Percentiles rank a stretch among this genome's conserved stretches.
phyloP scores from a whole-genome alignment of 2,797 vertebrate genomes.

The Melanotaenia parkinsoni region DNA sequence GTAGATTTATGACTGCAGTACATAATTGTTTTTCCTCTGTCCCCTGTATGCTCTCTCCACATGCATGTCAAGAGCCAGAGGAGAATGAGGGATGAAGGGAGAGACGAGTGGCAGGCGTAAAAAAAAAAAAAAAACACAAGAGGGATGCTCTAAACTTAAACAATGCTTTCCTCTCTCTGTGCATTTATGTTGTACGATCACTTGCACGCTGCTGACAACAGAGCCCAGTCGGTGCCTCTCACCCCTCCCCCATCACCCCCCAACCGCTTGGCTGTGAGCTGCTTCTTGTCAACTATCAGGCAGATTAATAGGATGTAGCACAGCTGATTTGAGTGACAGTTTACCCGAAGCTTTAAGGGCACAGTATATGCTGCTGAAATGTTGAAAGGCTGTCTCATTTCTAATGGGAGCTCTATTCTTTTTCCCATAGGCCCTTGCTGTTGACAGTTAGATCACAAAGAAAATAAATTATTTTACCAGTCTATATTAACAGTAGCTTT shows the following conservation, averaged over 20 bases:
- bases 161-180: constrained; percentile 56
- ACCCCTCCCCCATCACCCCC: constrained; percentile 43
- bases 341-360: constrained; percentile 29
- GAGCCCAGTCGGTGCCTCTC: constrained; percentile 31
- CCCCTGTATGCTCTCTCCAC: constrained; percentile 46
- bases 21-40: constrained; percentile 74
- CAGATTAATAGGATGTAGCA: constrained; percentile 58
- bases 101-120: constrained; percentile 20
- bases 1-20: constrained; percentile 77
- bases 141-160: constrained; percentile 54
- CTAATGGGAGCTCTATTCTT: no score
- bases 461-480: neutral
- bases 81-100: constrained; percentile 45
- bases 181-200: constrained; percentile 59
- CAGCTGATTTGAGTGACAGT: constrained; percentile 50
- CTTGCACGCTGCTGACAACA: constrained; percentile 59
- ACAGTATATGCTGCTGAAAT: neutral
- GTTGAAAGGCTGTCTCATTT: constrained; percentile 16
- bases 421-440: neutral
- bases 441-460: constrained; percentile 1
- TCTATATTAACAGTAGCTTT: neutral
- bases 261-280: constrained; percentile 27
- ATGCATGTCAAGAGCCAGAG: constrained; percentile 54
- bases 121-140: constrained; percentile 42
- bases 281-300: constrained; percentile 58